These are phyloP conservation scores for Tipula lateralis DNA, from an alignment of 2,888 invertebrate genomes.

Conservation along the genomic window DNA sequence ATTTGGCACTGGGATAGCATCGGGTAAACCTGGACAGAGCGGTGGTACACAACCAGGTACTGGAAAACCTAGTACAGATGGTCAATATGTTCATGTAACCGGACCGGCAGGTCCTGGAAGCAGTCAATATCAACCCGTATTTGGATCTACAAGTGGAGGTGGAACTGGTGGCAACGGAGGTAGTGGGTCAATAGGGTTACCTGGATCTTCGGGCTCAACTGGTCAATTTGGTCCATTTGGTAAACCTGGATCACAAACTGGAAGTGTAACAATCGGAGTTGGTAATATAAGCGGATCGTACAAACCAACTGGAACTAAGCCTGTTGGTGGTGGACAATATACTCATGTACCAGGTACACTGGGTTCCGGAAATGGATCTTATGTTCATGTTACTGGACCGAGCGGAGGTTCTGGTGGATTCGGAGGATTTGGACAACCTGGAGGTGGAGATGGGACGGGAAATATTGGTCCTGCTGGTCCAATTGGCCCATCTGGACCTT, in stretches of 20 bases:
- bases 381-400: slow-evolving; percentile 25
- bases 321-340: slow-evolving; percentile 30
- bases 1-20: too few relatives aligned
- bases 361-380: not conserved
- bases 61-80: too few relatives aligned
- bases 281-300: slow-evolving; percentile 37
- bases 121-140: not conserved
- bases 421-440: slow-evolving; percentile 47
- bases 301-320: slow-evolving; percentile 31
- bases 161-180: not conserved
- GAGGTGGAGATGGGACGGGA: slow-evolving; percentile 43
- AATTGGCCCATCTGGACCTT: slow-evolving; percentile 33
- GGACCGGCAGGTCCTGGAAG: not conserved
- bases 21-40: too few relatives aligned
- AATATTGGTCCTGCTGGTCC: slow-evolving; percentile 41
- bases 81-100: not conserved
- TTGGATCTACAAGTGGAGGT: not conserved
- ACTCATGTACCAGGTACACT: slow-evolving; percentile 27
- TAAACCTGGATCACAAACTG: not conserved
- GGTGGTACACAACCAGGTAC: too few relatives aligned
- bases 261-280: not conserved
- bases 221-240: not conserved
- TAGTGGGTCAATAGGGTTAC: not conserved
- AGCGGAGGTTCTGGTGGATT: slow-evolving; percentile 38
- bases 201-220: not conserved